Evolutionary conservation across 2,113 vertebrate genomes (phyloP).

Genomic region (Tupaia tana): DNA sequence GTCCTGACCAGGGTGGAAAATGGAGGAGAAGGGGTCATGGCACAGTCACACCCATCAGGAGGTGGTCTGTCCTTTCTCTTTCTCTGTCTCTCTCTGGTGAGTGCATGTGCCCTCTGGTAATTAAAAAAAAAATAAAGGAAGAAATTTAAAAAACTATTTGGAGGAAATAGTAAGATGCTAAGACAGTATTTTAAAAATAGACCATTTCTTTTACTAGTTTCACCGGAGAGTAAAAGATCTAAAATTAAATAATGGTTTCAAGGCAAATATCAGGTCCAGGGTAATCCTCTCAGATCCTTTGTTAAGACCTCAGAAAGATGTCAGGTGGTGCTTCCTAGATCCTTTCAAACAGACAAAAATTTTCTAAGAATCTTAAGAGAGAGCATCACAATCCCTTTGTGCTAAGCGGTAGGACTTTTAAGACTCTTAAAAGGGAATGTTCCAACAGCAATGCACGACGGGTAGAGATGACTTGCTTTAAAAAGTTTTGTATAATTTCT

Average conservation of each 20-base stretch:
- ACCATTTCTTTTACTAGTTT: background rate
- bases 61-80: too few species aligned
- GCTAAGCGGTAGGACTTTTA: background rate
- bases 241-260: background rate
- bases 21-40: too few species aligned
- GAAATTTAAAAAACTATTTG: background rate
- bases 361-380: background rate
- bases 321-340: background rate
- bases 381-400: background rate
- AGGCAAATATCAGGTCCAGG: background rate
- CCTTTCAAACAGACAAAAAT: background rate
- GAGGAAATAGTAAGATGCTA: background rate
- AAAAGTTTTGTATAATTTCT: background rate
- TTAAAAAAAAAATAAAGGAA: too few species aligned
- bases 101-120: too few species aligned
- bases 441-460: background rate
- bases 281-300: background rate
- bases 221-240: background rate
- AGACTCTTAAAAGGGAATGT: background rate
- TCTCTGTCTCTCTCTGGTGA: too few species aligned
- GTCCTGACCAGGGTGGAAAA: too few species aligned
- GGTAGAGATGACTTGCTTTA: background rate
- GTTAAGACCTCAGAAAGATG: background rate
- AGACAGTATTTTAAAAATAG: conserved; percentile 18
- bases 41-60: too few species aligned